Base-by-base conservation (phyloP, 2,113 vertebrate genomes). In the Dendropsophus ebraccatus region DNA sequence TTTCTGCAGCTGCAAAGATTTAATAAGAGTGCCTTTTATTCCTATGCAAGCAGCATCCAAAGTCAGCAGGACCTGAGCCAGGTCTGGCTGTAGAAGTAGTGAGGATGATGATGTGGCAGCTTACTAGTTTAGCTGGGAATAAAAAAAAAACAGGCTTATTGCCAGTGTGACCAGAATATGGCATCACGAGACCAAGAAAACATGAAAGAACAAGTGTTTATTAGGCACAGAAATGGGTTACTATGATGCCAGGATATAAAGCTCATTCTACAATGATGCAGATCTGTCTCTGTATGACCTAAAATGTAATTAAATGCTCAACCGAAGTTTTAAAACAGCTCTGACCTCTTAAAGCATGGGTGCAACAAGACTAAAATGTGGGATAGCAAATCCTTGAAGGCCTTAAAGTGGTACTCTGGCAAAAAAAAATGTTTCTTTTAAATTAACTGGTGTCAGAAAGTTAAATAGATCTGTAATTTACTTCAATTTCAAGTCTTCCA, bases 21-120 rank as follows among this genome's bases (percentile, higher is more conserved):
- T 78, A 77, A 70, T 41, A 10, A 52, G 23, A 69, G 60, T 70
- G 25, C 49, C 49, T 56, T 78, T n/a, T 77, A 69, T 85, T 49
- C 73, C 41, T 23, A 16, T 32, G 35, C 58, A 62, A 35, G 62
- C 49, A 32, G 28, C 28, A 23, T 76, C 82, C 82, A 76, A 58
- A 65, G 60, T 56, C 72, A 37, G 16, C 37, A 41, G 67, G 52
- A 58, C 62, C 7, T 60, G 14, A 45, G 60, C 62, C 74, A 85
- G 49, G 41, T 47, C 28, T 78, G 56, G 21, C 60, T 70, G 19
- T 9, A 23, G 30, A 77, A 67, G 16, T 6, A 76, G 49, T 25
- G 21, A 50, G 54, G 25, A 8, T 37, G 83, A 85, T 85, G 83
- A 85, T 85, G 83, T 85, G 83, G 73, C 83, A 35, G 54, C 62